phyloP scores from a whole-genome alignment of 2,797 vertebrate genomes.

The Hippocampus kuda region DNA sequence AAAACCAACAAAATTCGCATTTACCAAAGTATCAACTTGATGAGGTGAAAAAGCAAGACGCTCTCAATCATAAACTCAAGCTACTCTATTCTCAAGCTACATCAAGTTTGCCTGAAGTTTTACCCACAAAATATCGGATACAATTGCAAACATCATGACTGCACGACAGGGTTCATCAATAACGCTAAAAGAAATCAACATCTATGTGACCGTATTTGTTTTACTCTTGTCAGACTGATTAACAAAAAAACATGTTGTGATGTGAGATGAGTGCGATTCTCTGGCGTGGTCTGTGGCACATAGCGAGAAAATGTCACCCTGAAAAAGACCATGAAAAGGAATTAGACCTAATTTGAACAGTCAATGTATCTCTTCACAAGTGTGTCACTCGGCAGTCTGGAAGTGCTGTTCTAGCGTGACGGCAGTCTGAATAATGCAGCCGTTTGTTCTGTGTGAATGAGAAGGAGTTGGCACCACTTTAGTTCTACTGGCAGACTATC shows the following conservation, averaged over 20 bases:
- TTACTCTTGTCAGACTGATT: too few relatives aligned
- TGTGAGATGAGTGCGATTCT: slow-evolving; percentile 18
- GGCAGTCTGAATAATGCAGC: slow-evolving; percentile 58
- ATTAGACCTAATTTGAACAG: slow-evolving; percentile 26
- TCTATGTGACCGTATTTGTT: too few relatives aligned
- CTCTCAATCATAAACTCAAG: too few relatives aligned
- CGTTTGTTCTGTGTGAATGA: slow-evolving; percentile 56
- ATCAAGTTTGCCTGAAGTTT: background rate
- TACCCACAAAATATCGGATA: background rate
- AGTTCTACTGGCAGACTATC: slow-evolving; percentile 52
- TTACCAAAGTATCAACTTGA: too few relatives aligned
- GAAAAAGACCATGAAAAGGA: slow-evolving; percentile 22
- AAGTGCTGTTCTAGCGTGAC: slow-evolving; percentile 35
- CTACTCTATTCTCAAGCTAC: background rate
- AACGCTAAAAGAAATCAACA: background rate
- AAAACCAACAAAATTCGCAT: too few relatives aligned
- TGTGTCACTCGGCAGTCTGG: slow-evolving; percentile 38
- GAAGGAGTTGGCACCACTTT: slow-evolving; percentile 52
- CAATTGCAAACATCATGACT: background rate
- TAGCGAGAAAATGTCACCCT: slow-evolving; percentile 16
- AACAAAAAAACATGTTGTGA: background rate
- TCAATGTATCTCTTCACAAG: slow-evolving; percentile 44
- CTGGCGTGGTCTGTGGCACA: slow-evolving; percentile 18
- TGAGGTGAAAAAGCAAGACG: too few relatives aligned
- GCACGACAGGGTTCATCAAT: background rate